phyloP scores from a whole-genome alignment of 2,113 vertebrate genomes.

The Echinops telfairi region DNA sequence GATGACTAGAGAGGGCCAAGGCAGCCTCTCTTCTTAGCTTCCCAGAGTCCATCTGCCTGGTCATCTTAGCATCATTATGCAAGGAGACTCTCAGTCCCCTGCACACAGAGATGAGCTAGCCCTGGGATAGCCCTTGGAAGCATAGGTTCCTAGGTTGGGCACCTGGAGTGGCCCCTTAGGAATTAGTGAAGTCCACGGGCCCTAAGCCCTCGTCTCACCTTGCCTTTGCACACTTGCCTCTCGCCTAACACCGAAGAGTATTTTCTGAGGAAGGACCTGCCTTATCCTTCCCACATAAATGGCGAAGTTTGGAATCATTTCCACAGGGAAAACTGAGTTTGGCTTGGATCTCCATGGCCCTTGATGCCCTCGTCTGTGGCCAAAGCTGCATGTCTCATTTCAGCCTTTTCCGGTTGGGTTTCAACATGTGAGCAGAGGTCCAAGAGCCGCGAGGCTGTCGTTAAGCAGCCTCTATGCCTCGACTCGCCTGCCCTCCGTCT shows the following conservation, averaged over 20 bases:
- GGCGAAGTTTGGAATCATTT: not conserved
- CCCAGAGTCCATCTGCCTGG: not conserved
- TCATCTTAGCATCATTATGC: not conserved
- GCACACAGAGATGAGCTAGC: not conserved
- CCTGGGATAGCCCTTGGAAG: too few relatives aligned
- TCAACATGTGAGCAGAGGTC: not conserved
- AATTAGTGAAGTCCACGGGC: too few relatives aligned
- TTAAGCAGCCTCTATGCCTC: not conserved
- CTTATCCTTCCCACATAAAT: not conserved
- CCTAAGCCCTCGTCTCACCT: not conserved
- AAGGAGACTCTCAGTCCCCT: not conserved
- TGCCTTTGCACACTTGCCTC: not conserved
- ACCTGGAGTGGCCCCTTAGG: not conserved
- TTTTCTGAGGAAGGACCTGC: not conserved
- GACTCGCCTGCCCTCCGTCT: not conserved
- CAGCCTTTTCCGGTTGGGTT: not conserved
- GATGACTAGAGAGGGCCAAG: not conserved
- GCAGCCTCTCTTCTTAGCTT: not conserved
- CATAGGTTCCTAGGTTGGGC: not conserved
- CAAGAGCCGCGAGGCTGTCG: not conserved
- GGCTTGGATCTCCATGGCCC: too few relatives aligned
- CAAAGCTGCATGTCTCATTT: not conserved
- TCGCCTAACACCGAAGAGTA: not conserved
- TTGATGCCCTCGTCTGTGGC: too few relatives aligned
- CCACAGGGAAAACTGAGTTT: not conserved